Evolutionary conservation across 2,113 vertebrate species (phyloP).

Genomic region (Amazona vittata): DNA sequence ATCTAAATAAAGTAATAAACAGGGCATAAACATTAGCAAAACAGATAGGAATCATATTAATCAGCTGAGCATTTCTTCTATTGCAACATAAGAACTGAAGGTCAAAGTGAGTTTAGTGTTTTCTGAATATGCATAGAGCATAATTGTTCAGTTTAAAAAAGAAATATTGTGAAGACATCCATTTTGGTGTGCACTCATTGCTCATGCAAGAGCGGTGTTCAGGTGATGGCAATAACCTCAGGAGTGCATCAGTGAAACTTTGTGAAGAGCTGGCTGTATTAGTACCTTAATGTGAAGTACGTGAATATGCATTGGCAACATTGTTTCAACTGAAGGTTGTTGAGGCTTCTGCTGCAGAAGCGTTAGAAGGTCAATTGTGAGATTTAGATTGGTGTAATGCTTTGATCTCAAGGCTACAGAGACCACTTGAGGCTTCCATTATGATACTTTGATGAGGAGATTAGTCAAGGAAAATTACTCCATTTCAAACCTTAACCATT

Average conservation of each 20-base stretch:
- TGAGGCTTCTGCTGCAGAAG: not conserved
- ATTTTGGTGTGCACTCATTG: not conserved
- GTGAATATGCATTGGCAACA: not conserved
- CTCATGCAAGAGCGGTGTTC: rapidly evolving
- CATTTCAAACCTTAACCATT: not conserved
- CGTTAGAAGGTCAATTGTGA: not conserved
- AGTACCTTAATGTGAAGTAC: not conserved
- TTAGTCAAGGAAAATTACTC: slow-evolving; percentile 25
- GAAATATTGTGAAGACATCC: not conserved
- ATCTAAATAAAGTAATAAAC: not conserved
- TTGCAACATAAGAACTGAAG: not conserved
- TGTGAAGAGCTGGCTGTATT: not conserved
- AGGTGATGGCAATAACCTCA: not conserved
- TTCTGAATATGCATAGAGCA: not conserved
- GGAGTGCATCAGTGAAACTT: not conserved
- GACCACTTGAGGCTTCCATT: not conserved
- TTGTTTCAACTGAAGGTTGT: not conserved
- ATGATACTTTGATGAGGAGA: not conserved
- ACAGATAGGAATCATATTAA: not conserved
- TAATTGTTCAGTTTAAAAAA: not conserved
- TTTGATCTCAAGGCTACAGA: not conserved
- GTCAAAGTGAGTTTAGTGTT: not conserved
- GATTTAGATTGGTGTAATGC: not conserved
- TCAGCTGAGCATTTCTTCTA: not conserved
- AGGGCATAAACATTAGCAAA: not conserved